Base-by-base conservation (phyloP, 1,140 invertebrate species). In the Drosophila kepulauana region DNA sequence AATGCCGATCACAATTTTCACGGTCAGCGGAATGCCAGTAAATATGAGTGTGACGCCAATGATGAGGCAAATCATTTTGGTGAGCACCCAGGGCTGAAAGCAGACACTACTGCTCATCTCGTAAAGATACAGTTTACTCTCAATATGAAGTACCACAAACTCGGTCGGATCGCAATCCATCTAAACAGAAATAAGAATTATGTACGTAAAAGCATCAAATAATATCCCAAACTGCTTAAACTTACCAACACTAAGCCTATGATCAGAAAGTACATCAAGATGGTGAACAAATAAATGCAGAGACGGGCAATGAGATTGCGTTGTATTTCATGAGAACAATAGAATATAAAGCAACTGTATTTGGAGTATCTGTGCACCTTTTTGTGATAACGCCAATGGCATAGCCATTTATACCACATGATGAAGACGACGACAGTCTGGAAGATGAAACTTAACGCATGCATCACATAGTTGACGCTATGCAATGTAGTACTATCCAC, bases 21-120 rank as follows among this genome's bases (percentile, higher is more conserved):
- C 92, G 59, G 96, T 92, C 78, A 97, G 97, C 78, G 97, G 96
- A 11, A 98, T 96, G 62, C 97, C 94, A 20, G 98, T 94, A 92
- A 98, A 98, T 3, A 97, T 93, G 74, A 97, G 97, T 57, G 95
- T 96, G 62, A 96, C 94, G 1, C 97, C 93, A 65, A 98, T 94
- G 0, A 96, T 95, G 58, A 98, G 91, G n/a, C 95, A 94, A 86
- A 96, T 95, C 64, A 95, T 96, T 91, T 97, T 95, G 1, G 97
- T 96, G 73, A 97, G 94, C 94, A 96, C 95, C 96, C 95, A 96
- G 49, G 95, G 94, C 78, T 94, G 94, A 48, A 94, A 93, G 73
- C 94, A 95, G 2, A 70, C 15, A 11, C n/a, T 10, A 0, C 11
- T 3, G 25, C 69, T 33, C 30, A 52, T 15, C 8, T 89, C 81